Evolutionary conservation across 2,797 vertebrate species (phyloP), one percentile per base, ranked within the genome.

Genomic region (Masticophis lateralis): DNA sequence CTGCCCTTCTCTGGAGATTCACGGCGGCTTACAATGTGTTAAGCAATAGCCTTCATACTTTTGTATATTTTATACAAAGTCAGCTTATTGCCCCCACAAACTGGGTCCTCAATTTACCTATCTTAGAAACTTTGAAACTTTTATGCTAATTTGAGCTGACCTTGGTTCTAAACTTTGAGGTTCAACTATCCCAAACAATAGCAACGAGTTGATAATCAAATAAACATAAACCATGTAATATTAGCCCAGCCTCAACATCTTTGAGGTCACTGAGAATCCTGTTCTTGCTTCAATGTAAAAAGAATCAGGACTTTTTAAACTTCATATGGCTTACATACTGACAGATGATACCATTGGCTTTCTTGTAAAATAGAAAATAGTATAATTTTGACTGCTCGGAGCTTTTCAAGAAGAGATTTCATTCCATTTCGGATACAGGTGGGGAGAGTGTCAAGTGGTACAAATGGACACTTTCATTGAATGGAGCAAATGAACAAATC

Each of bases 171-270:
- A 57, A 91, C 88, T 86, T 11, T 66, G 61, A 87, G 94, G 94
- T 94, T 95, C 90, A 92, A 94, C 95, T 94, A 93, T 96, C 91
- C 92, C 93, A 96, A 89, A 92, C 94, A 95, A 96, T 94, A 96
- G 25, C 94, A 95, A 88, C 92, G 88, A 96, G 86, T 94, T 96
- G 96, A 96, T 93, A 63, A 91, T 96, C 95, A 92, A 61, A 6
- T 18, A 32, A 94, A 95, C 94, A 96, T 93, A 95, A 61, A 88
- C 95, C 91, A 90, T 91, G 86, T 86, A 0, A 92, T 95, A 94
- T 43, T 92, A 95, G 61, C 56, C 69, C 87, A 94, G 55, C 94
- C 91, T 25, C 3, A 90, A 90, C 90, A 53, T 37, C 53, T 14
- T 13, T 55, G 60, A 93, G 91, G 94, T 92, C 88, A 95, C 95